phyloP scores from a whole-genome alignment of 2,113 vertebrate genomes.

The Prietella phreatophila region DNA sequence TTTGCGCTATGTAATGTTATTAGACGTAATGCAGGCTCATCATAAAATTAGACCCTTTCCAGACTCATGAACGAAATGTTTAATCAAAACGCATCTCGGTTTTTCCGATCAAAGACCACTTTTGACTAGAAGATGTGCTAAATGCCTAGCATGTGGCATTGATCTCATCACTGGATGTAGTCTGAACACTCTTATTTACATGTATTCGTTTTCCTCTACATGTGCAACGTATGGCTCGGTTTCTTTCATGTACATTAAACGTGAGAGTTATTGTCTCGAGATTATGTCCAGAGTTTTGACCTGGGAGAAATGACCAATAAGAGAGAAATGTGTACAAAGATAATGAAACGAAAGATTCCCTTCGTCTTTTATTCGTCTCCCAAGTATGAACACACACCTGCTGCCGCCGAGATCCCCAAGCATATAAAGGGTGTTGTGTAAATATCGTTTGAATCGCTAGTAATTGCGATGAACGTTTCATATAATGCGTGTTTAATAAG shows the following conservation, averaged over 20 bases:
- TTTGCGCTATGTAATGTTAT: neutral
- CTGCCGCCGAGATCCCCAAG: neutral
- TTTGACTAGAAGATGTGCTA: neutral
- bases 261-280: neutral
- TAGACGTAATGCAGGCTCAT: constrained; percentile 7
- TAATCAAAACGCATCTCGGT: neutral
- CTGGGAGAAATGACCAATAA: neutral
- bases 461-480: neutral
- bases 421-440: neutral
- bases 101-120: neutral
- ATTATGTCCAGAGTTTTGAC: neutral
- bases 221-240: neutral
- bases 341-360: neutral
- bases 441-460: neutral
- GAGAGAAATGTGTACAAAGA: neutral
- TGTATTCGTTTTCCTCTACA: neutral
- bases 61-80: neutral
- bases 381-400: neutral
- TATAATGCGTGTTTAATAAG: neutral
- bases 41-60: constrained; percentile 11
- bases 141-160: neutral
- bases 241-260: neutral
- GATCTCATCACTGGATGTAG: neutral
- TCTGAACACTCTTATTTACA: neutral
- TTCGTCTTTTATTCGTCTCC: neutral